Percentiles rank a stretch among this genome's conserved stretches.
Conservation (phyloP, 1,140 invertebrate genomes). For the honey bee (Apis mellifera) region DNA sequence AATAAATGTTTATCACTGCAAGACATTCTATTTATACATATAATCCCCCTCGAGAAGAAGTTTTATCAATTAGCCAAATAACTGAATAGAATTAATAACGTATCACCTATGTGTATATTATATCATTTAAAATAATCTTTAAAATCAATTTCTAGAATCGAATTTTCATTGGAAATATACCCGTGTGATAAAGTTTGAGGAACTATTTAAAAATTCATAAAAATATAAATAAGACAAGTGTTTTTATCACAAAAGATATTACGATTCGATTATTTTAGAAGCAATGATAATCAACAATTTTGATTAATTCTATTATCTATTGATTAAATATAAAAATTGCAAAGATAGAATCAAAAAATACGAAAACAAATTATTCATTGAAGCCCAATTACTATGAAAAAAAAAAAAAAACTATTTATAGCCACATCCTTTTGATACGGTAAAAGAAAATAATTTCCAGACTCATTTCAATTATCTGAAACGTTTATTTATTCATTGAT, state of each 20-base stretch:
- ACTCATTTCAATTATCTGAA: constrained; percentile 11
- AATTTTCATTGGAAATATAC: not conserved
- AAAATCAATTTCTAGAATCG: not conserved
- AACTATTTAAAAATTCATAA: not conserved
- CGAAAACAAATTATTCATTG: too few relatives aligned
- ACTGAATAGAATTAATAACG: not conserved
- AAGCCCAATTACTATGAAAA: not conserved
- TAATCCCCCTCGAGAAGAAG: not conserved
- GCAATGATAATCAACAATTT: not conserved
- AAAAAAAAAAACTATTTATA: not conserved
- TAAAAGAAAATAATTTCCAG: not conserved
- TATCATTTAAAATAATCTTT: too few relatives aligned
- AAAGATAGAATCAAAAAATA: not conserved
- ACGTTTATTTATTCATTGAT: constrained; percentile 27
- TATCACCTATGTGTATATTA: not conserved
- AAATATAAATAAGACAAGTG: too few relatives aligned
- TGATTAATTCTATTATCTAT: not conserved
- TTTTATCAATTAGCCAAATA: not conserved
- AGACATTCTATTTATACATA: constrained; percentile 8
- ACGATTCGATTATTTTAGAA: not conserved
- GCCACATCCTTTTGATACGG: not conserved
- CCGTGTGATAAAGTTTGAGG: too few relatives aligned
- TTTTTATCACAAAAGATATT: not conserved
- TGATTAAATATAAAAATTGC: not conserved
- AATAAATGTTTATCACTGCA: constrained; percentile 6